A percentile compares a stretch with the other conserved stretches of the same genome.
These are phyloP conservation scores for Habrosyne pyritoides DNA, from an alignment of 2,888 invertebrate genomes.

Conservation along the genomic window DNA sequence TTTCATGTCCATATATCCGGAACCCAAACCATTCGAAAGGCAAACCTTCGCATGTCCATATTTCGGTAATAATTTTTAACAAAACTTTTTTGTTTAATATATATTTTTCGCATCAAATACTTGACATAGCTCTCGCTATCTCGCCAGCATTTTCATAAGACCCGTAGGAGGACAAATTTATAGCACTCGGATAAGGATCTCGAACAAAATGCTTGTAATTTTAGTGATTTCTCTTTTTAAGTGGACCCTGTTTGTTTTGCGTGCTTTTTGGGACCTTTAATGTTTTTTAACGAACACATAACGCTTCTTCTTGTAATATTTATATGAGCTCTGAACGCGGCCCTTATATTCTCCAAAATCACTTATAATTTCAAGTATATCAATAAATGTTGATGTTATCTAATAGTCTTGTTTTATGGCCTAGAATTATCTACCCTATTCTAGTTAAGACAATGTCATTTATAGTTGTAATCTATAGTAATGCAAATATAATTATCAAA, in stretches of 20 bases:
- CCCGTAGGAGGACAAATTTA: conserved; percentile 63
- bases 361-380: too few species aligned
- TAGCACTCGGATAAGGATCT: conserved; percentile 62
- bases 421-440: too few species aligned
- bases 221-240: conserved; percentile 56
- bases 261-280: conserved; percentile 20
- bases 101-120: conserved; percentile 36
- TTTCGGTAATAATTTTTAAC: not conserved
- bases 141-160: conserved; percentile 61
- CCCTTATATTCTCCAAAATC: too few species aligned
- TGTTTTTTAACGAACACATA: conserved; percentile 31
- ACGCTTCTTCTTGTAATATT: too few species aligned
- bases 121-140: conserved; percentile 42
- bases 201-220: conserved; percentile 70
- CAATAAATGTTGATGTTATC: too few species aligned
- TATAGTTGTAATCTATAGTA: not conserved
- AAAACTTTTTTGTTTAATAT: not conserved
- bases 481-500: not conserved
- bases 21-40: not conserved
- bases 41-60: not conserved
- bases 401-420: too few species aligned
- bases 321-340: too few species aligned
- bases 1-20: not conserved
- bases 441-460: too few species aligned
- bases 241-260: conserved; percentile 25